phyloP scores from a whole-genome alignment of 2,113 vertebrate genomes.

The Notarius lentiginosus region DNA sequence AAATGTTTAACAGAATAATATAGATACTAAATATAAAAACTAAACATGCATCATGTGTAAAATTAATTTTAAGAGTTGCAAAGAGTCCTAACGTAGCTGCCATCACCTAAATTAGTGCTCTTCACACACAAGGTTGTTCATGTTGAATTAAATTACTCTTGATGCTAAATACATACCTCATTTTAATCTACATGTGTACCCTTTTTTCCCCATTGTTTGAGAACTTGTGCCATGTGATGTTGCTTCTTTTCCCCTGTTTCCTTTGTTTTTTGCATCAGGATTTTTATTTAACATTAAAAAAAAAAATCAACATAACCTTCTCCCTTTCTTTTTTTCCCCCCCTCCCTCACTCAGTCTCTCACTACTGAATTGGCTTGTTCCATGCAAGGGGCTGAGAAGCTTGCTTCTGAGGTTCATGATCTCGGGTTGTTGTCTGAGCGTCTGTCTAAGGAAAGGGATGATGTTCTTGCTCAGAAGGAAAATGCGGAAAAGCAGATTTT shows the following conservation, averaged over 20 bases:
- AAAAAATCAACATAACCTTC: conserved; percentile 70
- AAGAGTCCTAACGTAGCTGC: background rate
- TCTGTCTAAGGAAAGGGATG: conserved; percentile 73
- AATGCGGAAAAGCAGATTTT: conserved; percentile 73
- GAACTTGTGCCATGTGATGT: conserved; percentile 3
- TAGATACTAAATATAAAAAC: background rate
- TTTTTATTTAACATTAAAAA: conserved; percentile 41
- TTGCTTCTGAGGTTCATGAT: conserved; percentile 85
- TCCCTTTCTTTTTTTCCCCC: conserved; percentile 67
- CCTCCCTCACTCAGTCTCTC: conserved; percentile 83
- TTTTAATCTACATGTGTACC: background rate
- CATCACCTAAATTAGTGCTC: background rate
- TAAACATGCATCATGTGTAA: background rate
- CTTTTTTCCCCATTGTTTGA: background rate
- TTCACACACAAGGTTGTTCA: background rate
- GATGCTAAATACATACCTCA: background rate
- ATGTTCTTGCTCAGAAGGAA: conserved; percentile 78
- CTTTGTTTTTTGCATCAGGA: conserved; percentile 54
- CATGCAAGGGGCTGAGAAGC: conserved; percentile 84
- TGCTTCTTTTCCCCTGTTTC: conserved; percentile 50
- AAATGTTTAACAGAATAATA: background rate
- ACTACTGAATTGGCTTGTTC: conserved; percentile 88
- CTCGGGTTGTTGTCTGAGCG: conserved; percentile 82
- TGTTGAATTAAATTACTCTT: background rate
- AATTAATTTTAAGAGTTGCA: background rate